Conservation (phyloP, 2,113 vertebrate genomes). For the Takifugu flavidus region DNA sequence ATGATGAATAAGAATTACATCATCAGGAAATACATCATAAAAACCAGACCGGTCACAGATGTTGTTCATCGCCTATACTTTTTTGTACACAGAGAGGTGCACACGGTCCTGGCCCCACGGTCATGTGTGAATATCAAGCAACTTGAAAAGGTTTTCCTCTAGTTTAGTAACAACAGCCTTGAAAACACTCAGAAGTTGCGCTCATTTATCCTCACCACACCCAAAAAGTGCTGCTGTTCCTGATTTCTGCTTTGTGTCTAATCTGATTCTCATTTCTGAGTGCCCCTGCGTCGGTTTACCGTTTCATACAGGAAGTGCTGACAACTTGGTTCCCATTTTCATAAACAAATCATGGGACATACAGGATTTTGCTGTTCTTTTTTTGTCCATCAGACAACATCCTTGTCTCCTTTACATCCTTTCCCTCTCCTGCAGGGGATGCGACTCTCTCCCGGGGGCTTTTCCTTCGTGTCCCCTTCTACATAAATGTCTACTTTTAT, state of each 20-base stretch:
- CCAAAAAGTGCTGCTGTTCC: background rate
- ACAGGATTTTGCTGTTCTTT: constrained; percentile 16
- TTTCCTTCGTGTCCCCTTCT: constrained; percentile 15
- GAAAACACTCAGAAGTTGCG: too few species aligned
- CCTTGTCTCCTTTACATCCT: constrained; percentile 45
- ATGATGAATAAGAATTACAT: too few species aligned
- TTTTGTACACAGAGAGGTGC: too few species aligned
- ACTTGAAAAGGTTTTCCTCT: too few species aligned
- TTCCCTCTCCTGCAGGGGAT: constrained; percentile 20
- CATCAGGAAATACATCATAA: too few species aligned
- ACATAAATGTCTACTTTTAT: too few species aligned
- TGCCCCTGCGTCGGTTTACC: background rate
- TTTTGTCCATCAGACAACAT: constrained; percentile 18
- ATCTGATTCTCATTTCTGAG: background rate
- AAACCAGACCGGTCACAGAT: background rate
- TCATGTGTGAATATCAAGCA: too few species aligned
- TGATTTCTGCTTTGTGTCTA: background rate
- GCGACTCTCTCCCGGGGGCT: constrained; percentile 11
- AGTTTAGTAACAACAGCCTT: too few species aligned
- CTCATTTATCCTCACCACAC: too few species aligned
- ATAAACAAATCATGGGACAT: constrained; percentile 39
- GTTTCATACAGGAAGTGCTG: constrained; percentile 37
- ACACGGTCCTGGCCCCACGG: too few species aligned
- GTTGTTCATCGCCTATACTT: background rate
- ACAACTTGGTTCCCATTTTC: constrained; percentile 26